Evolutionary conservation across 2,113 vertebrate species (phyloP), one percentile per base, ranked within the genome.

Genomic region (Lophius piscatorius): DNA sequence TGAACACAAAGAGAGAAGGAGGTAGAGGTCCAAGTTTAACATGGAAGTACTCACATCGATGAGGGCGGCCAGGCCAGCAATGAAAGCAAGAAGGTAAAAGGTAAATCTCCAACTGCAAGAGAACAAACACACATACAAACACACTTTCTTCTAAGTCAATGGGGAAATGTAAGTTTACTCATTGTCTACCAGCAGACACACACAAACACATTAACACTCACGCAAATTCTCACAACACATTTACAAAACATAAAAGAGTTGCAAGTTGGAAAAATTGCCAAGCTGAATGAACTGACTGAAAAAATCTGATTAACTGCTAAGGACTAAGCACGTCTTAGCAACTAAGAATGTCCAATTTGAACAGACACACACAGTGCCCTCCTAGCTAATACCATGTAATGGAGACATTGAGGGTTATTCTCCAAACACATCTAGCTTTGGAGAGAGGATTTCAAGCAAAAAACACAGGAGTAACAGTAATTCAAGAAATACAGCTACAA

Each of bases 51-150:
- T 96, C 82, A 98, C 96, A 78, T 98, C 94, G 65, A 93, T 87
- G 61, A 95, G 93, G 79, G 95, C 91, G 18, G 91, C 93, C 92
- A 96, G 91, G 90, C 96, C 96, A 73, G 92, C 94, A 87, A 95
- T 91, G 92, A 97, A 97, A 88, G 95, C 94, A 86, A 97, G 49
- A 91, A 97, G 92, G 93, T 98, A 98, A 92, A 95, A 98, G 4
- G 92, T 96, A 92, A 97, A 98, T 91, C 96, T 92, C 96, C 96
- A 98, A 90, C 96, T 98, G 92, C 60, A 93, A 94, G 91, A 89
- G 90, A 93, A 90, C 74, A 89, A 71, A 90, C 56, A 76, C 59
- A 88, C 57, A 84, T 31, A 72, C 63, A 80, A 29, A 87, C 55
- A 78, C 56, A 79, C 72, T 42, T 71, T 64, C 74, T 81, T 49